Percentiles rank a stretch among this genome's conserved stretches.
These are phyloP conservation scores for Drosophila engyochracea DNA, from an alignment of 2,888 invertebrate genomes.

Conservation along the genomic window DNA sequence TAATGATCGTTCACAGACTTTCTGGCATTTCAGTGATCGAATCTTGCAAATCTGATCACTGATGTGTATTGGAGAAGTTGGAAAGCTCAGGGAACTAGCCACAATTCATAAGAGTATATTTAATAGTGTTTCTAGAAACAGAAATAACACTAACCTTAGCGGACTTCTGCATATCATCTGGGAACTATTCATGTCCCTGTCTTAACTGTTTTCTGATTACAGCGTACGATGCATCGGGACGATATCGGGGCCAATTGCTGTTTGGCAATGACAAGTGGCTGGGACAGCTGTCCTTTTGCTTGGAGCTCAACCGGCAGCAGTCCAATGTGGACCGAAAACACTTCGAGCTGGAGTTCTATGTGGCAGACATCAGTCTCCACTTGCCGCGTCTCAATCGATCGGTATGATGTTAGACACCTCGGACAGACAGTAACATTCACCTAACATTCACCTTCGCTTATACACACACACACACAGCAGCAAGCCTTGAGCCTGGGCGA, in stretches of 20 bases:
- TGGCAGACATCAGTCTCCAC: slow-evolving; percentile 77
- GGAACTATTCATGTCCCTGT: too few species aligned
- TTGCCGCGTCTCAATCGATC: slow-evolving; percentile 72
- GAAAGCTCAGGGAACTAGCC: too few species aligned
- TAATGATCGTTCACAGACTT: not conserved
- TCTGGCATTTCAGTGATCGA: not conserved
- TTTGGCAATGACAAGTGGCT: slow-evolving; percentile 94
- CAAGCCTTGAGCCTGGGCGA: slow-evolving; percentile 90
- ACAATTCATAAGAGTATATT: not conserved
- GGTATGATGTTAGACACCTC: slow-evolving; percentile 53
- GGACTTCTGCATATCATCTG: not conserved
- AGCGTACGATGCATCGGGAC: slow-evolving; percentile 93
- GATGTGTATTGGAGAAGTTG: not conserved
- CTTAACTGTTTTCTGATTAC: not conserved
- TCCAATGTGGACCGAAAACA: slow-evolving; percentile 75
- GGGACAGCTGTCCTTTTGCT: slow-evolving; percentile 90
- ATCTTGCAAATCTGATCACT: too few species aligned
- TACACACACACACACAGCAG: slow-evolving; percentile 83
- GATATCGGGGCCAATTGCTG: slow-evolving; percentile 91
- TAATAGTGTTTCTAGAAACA: not conserved
- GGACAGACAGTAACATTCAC: not conserved
- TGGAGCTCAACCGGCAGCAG: slow-evolving; percentile 86
- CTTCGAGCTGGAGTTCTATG: slow-evolving; percentile 83
- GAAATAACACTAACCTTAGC: not conserved
- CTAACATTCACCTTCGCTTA: not conserved